A percentile compares a stretch with the other conserved stretches of the same genome.
phyloP scores from a whole-genome alignment of 2,888 invertebrate genomes.

The Acrocera orbiculus region DNA sequence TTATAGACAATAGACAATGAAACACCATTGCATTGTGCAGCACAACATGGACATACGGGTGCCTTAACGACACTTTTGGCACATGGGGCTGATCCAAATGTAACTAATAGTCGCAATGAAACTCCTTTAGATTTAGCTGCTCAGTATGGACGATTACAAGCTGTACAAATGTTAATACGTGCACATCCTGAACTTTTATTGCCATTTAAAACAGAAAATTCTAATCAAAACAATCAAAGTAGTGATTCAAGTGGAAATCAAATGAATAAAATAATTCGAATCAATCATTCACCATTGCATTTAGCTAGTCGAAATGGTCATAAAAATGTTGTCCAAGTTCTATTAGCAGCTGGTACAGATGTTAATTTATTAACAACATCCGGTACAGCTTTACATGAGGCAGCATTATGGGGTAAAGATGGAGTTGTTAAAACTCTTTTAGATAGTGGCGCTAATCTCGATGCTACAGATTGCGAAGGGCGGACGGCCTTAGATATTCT shows the following conservation, averaged over 20 bases:
- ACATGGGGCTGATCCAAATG: conserved; percentile 72
- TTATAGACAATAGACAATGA: conserved; percentile 71
- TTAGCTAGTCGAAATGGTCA: conserved; percentile 85
- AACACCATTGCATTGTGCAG: conserved; percentile 82
- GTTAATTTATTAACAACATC: conserved; percentile 71
- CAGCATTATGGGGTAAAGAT: conserved; percentile 78
- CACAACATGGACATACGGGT: conserved; percentile 79
- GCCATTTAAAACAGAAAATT: conserved; percentile 35
- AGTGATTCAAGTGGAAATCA: not conserved
- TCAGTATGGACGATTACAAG: conserved; percentile 69
- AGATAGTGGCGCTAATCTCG: conserved; percentile 64
- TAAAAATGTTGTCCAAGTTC: conserved; percentile 63
- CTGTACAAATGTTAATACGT: conserved; percentile 70
- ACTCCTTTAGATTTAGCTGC: conserved; percentile 88
- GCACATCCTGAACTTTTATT: conserved; percentile 70
- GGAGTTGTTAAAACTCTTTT: conserved; percentile 70
- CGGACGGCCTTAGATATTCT: conserved; percentile 76
- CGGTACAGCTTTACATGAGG: conserved; percentile 86
- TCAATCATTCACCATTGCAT: conserved; percentile 66
- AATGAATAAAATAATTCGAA: not conserved
- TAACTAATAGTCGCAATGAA: conserved; percentile 73
- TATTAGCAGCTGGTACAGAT: conserved; percentile 70
- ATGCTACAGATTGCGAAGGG: conserved; percentile 58
- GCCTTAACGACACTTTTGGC: conserved; percentile 69
- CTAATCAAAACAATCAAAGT: not conserved